These are phyloP conservation scores for Chaitophorus viminalis DNA, from an alignment of 2,888 invertebrate species.

Conservation along the genomic window DNA sequence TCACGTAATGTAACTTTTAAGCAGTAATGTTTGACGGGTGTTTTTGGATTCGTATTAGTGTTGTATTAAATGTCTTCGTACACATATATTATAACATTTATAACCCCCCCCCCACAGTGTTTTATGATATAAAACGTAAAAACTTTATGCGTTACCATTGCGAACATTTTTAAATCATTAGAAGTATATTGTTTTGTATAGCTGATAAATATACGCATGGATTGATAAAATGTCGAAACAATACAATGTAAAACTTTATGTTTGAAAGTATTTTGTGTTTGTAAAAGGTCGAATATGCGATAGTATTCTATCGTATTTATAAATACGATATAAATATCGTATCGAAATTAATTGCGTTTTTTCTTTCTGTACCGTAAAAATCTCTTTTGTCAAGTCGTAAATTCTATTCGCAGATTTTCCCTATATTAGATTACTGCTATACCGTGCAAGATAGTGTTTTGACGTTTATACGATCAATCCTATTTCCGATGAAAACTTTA, in stretches of 20 bases:
- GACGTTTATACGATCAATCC: slow-evolving; percentile 17
- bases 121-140: too few relatives aligned
- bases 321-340: too few relatives aligned
- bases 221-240: not conserved
- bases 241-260: not conserved
- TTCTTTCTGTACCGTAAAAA: not conserved
- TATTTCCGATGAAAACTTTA: not conserved
- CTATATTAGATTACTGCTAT: not conserved
- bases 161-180: too few relatives aligned
- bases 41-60: too few relatives aligned
- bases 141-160: too few relatives aligned
- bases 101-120: too few relatives aligned
- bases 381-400: not conserved
- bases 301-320: not conserved
- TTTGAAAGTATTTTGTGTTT: not conserved
- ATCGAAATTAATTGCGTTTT: not conserved
- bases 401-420: not conserved
- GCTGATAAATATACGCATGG: not conserved
- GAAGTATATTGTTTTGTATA: too few relatives aligned
- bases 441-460: not conserved
- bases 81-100: too few relatives aligned
- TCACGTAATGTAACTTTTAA: too few relatives aligned
- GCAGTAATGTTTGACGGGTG: too few relatives aligned
- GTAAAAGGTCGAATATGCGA: not conserved
- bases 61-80: too few relatives aligned